Evolutionary conservation across 2,888 invertebrate genomes (phyloP).

Genomic region (Glyphotaelius pellucidus): DNA sequence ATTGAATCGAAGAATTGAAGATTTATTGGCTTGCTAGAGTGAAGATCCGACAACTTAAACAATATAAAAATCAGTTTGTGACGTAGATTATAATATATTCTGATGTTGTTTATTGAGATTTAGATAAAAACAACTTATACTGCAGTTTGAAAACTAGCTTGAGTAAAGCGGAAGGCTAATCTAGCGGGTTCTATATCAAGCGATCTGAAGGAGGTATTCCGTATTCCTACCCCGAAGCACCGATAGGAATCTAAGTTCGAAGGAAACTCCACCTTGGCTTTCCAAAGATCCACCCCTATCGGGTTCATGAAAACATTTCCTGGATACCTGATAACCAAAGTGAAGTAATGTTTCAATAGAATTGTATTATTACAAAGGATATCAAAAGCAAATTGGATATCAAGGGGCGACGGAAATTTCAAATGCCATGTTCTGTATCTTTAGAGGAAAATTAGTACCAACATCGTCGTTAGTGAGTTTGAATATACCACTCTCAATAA

Average conservation of each 20-base stretch:
- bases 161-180: background rate
- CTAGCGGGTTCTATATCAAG: background rate
- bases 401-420: background rate
- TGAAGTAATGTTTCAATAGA: slow-evolving; percentile 38
- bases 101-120: no score
- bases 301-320: slow-evolving; percentile 57
- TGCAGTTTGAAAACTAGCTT: background rate
- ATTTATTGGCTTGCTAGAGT: no score
- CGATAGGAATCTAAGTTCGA: slow-evolving; percentile 37
- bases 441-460: no score
- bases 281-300: slow-evolving; percentile 32
- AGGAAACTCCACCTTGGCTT: slow-evolving; percentile 35
- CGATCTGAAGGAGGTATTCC: background rate
- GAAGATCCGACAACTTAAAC: no score
- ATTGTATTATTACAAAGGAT: slow-evolving; percentile 15
- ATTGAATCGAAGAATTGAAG: no score
- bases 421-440: background rate
- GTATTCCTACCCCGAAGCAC: background rate
- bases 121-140: background rate
- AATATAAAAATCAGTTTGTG: no score
- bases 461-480: no score
- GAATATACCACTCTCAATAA: no score
- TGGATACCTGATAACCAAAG: slow-evolving; percentile 54
- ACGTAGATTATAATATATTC: no score
- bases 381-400: background rate